Conservation (phyloP, 1,140 invertebrate species). For the Popillia japonica region DNA sequence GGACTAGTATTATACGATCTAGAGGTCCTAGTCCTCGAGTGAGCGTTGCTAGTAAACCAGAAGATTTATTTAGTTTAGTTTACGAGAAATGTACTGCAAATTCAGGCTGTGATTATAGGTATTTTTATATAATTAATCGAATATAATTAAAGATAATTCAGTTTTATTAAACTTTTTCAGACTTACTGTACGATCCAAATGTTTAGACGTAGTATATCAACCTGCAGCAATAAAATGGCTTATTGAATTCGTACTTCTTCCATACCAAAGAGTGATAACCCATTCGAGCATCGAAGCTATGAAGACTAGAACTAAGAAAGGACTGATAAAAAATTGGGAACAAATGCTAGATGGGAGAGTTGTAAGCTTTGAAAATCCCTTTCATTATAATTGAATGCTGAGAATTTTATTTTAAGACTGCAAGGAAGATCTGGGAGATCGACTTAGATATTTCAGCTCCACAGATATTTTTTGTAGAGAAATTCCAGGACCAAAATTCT, state of each 20-base stretch:
- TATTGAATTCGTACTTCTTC: constrained; percentile 77
- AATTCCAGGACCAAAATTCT: constrained; percentile 80
- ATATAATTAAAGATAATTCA: no score
- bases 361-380: constrained; percentile 46
- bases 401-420: constrained; percentile 61
- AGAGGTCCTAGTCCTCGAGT: constrained; percentile 50
- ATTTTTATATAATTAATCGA: no score
- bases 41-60: constrained; percentile 47
- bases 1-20: constrained; percentile 45
- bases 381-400: background rate
- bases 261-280: constrained; percentile 64
- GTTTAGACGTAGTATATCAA: constrained; percentile 89
- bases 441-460: constrained; percentile 92
- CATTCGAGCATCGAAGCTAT: constrained; percentile 71
- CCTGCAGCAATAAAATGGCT: constrained; percentile 77
- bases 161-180: no score
- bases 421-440: constrained; percentile 84
- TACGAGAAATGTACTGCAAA: constrained; percentile 78
- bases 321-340: constrained; percentile 86
- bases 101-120: constrained; percentile 68
- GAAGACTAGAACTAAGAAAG: constrained; percentile 79
- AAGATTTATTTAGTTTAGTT: constrained; percentile 71
- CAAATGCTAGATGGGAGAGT: constrained; percentile 78
- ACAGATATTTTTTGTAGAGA: constrained; percentile 88
- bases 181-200: constrained; percentile 78